A percentile compares a stretch with the other conserved stretches of the same genome.
Conservation (phyloP, 1,140 invertebrate species). For the Temnothorax nylanderi region DNA sequence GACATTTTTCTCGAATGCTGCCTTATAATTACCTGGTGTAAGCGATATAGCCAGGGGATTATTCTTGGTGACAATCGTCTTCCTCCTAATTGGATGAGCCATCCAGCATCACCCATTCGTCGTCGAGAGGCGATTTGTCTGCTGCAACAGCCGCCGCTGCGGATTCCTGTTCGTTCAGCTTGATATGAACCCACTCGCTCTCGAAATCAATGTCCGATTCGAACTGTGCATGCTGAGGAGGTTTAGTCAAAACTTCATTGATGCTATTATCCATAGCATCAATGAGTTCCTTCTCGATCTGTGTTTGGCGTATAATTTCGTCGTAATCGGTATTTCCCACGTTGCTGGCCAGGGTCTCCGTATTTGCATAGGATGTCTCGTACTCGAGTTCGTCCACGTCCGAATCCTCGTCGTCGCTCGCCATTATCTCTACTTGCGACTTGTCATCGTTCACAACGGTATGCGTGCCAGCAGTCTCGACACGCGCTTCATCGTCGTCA, state of each 20-base stretch:
- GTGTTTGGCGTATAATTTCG: constrained; percentile 70
- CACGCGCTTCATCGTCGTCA: neutral
- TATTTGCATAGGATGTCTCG: neutral
- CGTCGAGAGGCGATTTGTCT: too few species aligned
- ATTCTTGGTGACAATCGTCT: constrained; percentile 77
- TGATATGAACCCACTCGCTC: too few species aligned
- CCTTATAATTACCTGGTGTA: constrained; percentile 88
- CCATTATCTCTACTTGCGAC: constrained; percentile 78
- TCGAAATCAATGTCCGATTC: too few species aligned
- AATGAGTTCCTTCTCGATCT: constrained; percentile 79
- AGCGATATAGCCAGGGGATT: constrained; percentile 91
- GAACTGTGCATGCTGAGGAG: too few species aligned
- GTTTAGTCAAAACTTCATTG: constrained; percentile 87
- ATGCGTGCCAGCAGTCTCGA: constrained; percentile 24
- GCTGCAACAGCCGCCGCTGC: too few species aligned
- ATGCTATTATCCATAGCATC: constrained; percentile 91
- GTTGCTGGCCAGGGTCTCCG: constrained; percentile 37
- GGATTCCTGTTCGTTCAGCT: too few species aligned
- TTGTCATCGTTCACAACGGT: constrained; percentile 65
- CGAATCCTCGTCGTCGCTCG: constrained; percentile 82
- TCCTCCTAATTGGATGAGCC: constrained; percentile 66
- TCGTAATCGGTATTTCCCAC: constrained; percentile 64
- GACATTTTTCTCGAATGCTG: constrained; percentile 86
- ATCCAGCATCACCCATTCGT: too few species aligned
- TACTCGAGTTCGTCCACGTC: constrained; percentile 80